Base-by-base conservation (phyloP, 2,797 vertebrate genomes). In the Mustela erminea region DNA sequence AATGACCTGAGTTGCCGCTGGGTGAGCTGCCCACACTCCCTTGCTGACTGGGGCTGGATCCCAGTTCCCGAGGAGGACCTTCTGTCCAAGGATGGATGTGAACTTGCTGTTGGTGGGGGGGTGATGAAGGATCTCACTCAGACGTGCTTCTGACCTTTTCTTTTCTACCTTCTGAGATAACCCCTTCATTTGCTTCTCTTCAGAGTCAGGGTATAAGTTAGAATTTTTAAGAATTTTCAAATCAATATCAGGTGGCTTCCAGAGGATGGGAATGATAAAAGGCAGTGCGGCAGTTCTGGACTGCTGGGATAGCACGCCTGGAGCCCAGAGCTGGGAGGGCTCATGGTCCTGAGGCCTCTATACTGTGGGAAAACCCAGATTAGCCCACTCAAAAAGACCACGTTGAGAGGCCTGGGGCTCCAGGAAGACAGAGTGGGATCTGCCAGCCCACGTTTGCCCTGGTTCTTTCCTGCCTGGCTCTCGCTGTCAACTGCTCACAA, bases 381-480 rank as follows among this genome's bases (percentile, higher is more conserved):
- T 0, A 18, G 10, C n/a, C 84, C 15, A 18, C 2, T 35, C 25
- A n/a, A 15, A 70, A 46, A 29, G 66, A 15, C n/a, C 68, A 12
- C 1, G 0, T 2, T 6, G 29, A 25, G 38, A 46, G 41, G 38
- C 3, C 29, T 21, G 25, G 41, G 25, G 29, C 35, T 62, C 17
- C 38, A 20, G 0, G 46, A 77, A 25, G 18, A 18, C 13, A 54
- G 8, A 17, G 23, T 0, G 2, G 11, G 20, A 4, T 62, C 29
- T 62, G 13, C 49, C 0, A 0, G 25, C 8, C 20, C 32, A 35
- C 6, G 0, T 2, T 46, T 15, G 54, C 15, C 2, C 32, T 0
- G 1, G 23, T 25, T 14, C 7, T 32, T 60, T 15, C 6, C 78
- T 7, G 54, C 11, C 6, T 23, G 3, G 3, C 12, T 5, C 77